phyloP scores from a whole-genome alignment of 2,113 vertebrate genomes.

The Scopus umbretta region DNA sequence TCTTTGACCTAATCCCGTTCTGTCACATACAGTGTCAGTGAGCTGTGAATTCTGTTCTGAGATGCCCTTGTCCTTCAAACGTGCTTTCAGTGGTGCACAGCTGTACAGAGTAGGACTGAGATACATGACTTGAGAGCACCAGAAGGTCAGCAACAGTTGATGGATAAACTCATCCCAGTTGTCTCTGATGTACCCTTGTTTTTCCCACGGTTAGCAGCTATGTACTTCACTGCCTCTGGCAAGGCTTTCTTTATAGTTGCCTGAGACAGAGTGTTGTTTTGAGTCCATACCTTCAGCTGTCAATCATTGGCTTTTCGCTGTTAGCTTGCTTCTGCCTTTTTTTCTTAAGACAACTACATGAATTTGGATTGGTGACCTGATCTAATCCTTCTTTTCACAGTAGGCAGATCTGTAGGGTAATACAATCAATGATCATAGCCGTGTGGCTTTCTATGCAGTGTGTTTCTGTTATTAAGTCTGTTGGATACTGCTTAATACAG shows the following conservation, averaged over 20 bases:
- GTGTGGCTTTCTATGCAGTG: background rate
- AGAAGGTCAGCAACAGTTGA: background rate
- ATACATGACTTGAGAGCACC: background rate
- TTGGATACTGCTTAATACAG: background rate
- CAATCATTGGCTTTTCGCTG: background rate
- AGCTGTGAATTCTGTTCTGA: background rate
- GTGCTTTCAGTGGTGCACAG: background rate
- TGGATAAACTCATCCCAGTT: background rate
- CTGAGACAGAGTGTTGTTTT: background rate
- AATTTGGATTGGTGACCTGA: background rate
- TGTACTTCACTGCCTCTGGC: background rate
- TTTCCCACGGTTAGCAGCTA: background rate
- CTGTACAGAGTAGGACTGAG: background rate
- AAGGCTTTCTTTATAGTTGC: background rate
- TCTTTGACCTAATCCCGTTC: background rate
- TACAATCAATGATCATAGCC: background rate
- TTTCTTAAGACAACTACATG: background rate
- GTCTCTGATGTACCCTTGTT: background rate
- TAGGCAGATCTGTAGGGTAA: background rate
- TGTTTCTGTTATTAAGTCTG: background rate
- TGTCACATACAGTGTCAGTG: background rate
- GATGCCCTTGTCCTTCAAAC: background rate
- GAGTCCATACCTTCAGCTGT: background rate
- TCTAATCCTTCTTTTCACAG: background rate
- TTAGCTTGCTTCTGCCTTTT: conserved; percentile 2